These are phyloP conservation scores for Drosophila elegans DNA, from an alignment of 1,140 invertebrate species.

Conservation along the genomic window DNA sequence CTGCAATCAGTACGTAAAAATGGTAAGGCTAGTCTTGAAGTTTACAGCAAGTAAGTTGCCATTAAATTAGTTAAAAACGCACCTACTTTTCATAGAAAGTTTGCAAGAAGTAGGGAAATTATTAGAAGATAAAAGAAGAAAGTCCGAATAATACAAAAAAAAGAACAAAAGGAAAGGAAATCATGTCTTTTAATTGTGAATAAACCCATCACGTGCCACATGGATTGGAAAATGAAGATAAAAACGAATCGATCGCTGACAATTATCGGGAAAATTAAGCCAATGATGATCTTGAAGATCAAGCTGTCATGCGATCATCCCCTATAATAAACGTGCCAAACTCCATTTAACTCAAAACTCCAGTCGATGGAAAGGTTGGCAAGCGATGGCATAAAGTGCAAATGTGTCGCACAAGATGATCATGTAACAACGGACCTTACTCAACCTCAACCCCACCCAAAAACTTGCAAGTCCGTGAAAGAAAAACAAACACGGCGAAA, in stretches of 20 bases:
- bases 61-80: not conserved
- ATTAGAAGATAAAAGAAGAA: not conserved
- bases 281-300: constrained; percentile 1
- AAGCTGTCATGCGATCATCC: not conserved
- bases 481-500: constrained; percentile 22
- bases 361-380: not conserved
- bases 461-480: constrained; percentile 17
- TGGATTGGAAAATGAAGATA: not conserved
- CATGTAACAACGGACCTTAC: constrained; percentile 23
- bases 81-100: not conserved
- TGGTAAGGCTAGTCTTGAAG: not conserved
- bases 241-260: not conserved
- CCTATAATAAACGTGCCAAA: not conserved
- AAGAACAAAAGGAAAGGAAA: not conserved
- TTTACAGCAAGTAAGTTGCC: not conserved
- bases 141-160: not conserved
- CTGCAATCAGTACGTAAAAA: not conserved
- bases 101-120: not conserved
- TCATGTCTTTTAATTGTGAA: not conserved
- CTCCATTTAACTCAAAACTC: too few species aligned
- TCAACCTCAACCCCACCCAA: constrained; percentile 14
- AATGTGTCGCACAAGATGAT: constrained; percentile 11
- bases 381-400: constrained; percentile 3
- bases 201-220: not conserved
- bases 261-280: not conserved